Percentiles rank a stretch among this genome's conserved stretches.
Conservation (phyloP, 1,140 invertebrate species). For the Homarus americanus region DNA sequence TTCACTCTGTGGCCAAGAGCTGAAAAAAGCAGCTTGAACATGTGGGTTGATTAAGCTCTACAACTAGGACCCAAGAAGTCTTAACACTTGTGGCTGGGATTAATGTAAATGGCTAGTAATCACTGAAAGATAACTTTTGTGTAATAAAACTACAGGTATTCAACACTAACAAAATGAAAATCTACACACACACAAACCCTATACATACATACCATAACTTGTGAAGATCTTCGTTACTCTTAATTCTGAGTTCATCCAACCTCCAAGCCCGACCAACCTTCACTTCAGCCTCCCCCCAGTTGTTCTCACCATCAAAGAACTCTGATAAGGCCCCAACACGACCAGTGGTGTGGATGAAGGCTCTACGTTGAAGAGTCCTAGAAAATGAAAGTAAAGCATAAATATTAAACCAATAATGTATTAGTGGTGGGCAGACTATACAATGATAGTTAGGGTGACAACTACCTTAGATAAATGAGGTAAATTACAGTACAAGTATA, state of each 20-base stretch:
- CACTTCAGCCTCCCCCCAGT: slow-evolving; percentile 89
- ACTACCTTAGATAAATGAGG: no score
- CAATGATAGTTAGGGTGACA: no score
- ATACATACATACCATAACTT: slow-evolving; percentile 93
- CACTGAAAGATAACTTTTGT: slow-evolving; percentile 42
- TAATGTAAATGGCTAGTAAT: slow-evolving; percentile 55
- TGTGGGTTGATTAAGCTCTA: no score
- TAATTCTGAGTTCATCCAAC: slow-evolving; percentile 93
- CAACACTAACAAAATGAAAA: no score
- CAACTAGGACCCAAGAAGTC: no score
- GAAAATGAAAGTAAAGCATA: neutral
- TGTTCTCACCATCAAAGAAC: slow-evolving; percentile 94
- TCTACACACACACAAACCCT: no score
- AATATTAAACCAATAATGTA: neutral
- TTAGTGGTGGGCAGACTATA: no score
- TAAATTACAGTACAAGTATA: no score
- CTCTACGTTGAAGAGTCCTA: neutral
- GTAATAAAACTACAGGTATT: no score
- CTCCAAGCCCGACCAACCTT: slow-evolving; percentile 93
- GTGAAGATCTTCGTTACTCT: slow-evolving; percentile 97
- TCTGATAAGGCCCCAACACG: slow-evolving; percentile 83
- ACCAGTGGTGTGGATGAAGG: slow-evolving; percentile 58
- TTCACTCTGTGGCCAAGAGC: no score
- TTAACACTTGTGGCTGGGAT: no score
- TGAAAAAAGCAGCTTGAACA: no score